Evolutionary conservation across 2,113 vertebrate genomes (phyloP).

Genomic region (Vulpes vulpes): DNA sequence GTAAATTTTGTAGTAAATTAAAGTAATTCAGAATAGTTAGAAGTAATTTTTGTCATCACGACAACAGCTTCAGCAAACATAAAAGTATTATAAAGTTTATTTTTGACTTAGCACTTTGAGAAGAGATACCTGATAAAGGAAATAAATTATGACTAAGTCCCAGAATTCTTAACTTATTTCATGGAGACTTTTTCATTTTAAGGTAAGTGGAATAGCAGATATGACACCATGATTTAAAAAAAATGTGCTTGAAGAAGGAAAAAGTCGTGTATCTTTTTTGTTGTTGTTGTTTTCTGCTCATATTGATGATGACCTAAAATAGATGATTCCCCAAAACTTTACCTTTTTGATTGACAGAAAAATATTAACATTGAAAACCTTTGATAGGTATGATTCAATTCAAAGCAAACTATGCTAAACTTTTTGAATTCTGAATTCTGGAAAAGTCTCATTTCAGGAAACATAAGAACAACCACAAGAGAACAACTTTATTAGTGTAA

Average conservation of each 20-base stretch:
- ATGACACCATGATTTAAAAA: conserved; percentile 45
- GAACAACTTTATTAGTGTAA: not conserved
- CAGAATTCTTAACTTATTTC: conserved; percentile 33
- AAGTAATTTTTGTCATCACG: conserved; percentile 8
- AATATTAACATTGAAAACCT: conserved; percentile 52
- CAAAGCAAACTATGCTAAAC: conserved; percentile 56
- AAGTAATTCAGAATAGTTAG: conserved; percentile 11
- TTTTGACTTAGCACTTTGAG: conserved; percentile 63
- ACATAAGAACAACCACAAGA: conserved; percentile 26
- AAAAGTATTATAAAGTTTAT: conserved; percentile 32
- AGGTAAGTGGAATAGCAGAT: conserved; percentile 38
- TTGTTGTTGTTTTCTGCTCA: conserved; percentile 11
- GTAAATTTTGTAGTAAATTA: not conserved
- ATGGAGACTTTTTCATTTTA: conserved; percentile 21
- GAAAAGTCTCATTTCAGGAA: conserved; percentile 61
- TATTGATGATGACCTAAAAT: conserved; percentile 30
- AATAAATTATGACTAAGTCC: conserved; percentile 45
- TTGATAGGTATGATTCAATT: conserved; percentile 52
- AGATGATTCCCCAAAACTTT: conserved; percentile 6
- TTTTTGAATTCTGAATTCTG: conserved; percentile 53
- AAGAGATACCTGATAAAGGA: conserved; percentile 28
- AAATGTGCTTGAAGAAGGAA: not conserved
- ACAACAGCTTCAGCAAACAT: not conserved
- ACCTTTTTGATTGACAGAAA: conserved; percentile 29
- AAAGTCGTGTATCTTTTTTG: not conserved